Evolutionary conservation across 1,140 invertebrate genomes (phyloP), one percentile per base, ranked within the genome.

Genomic region (Drosophila ohnishii): DNA sequence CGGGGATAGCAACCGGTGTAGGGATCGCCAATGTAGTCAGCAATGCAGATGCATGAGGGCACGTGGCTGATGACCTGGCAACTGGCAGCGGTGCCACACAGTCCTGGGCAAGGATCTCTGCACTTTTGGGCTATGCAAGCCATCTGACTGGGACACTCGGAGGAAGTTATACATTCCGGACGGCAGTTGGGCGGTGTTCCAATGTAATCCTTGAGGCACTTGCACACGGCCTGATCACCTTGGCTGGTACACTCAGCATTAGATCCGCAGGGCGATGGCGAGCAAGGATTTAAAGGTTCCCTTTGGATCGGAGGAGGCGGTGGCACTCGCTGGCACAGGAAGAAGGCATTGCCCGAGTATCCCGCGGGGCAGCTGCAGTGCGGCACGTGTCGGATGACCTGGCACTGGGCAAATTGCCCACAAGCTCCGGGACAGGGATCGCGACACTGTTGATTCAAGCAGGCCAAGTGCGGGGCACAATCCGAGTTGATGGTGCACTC

Each of bases 261-360:
- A 2, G 95, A 94, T 25, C 95, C 95, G 92, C 96, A 96, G 6
- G 95, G 95, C 2, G 95, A 95, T 53, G 95, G 95, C 64, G 93
- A 91, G 74, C 96, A 97, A n/a, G 95, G 95, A 44, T 90, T 89
- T 61, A 92, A 75, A 0, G 86, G 78, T n/a, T 92, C 83, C 56
- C 80, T 42, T 44, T 80, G 75, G 2, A 70, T 28, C 4, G 55
- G 55, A 7, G 92, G 90, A 8, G 78, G 77, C 8, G 81, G 69
- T 1, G 90, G 86, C 5, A 90, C 32, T 10, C 66, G 70, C 40
- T 91, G 87, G 13, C 90, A 91, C 9, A 89, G 39, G 16, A 93
- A 94, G 90, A 97, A 97, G 13, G 97, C 95, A 93, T 97, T 95
- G 65, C 96, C 97, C 11, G 96, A 96, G 91, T 94, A 97, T 10